phyloP scores from a whole-genome alignment of 2,113 vertebrate genomes.

The Uria lomvia region DNA sequence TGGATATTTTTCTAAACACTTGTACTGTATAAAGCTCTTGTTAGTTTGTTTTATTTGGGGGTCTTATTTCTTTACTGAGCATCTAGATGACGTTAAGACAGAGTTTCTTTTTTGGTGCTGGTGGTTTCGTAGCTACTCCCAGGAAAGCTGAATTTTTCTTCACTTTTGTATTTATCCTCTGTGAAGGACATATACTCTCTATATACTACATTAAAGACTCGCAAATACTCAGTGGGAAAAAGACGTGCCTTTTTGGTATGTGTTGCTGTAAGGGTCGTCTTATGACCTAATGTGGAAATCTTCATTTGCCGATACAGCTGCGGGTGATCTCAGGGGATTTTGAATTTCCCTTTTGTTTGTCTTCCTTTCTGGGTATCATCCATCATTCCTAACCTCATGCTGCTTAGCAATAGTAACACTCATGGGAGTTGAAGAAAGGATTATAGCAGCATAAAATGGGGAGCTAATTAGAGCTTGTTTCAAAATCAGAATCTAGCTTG shows the following conservation, averaged over 20 bases:
- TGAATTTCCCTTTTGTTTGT: conserved; percentile 66
- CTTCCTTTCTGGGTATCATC: conserved; percentile 65
- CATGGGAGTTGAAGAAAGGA: conserved; percentile 58
- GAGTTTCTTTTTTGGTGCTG: neutral
- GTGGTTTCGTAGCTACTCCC: neutral
- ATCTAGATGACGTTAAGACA: neutral
- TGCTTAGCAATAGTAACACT: conserved; percentile 60
- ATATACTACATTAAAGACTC: conserved; percentile 45
- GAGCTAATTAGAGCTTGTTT: conserved; percentile 63
- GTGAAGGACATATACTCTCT: conserved; percentile 40
- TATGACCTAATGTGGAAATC: conserved; percentile 51
- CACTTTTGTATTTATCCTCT: conserved; percentile 23
- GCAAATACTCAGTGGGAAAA: conserved; percentile 47
- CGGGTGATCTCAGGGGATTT: conserved; percentile 56
- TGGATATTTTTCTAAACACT: neutral
- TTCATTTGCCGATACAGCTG: conserved; percentile 53
- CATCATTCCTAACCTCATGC: conserved; percentile 64
- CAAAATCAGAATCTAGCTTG: conserved; percentile 47
- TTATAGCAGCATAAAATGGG: conserved; percentile 61
- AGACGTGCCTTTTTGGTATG: conserved; percentile 40
- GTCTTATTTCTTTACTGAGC: neutral
- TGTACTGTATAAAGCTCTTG: neutral
- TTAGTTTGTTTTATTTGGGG: neutral
- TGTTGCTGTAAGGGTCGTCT: conserved; percentile 47
- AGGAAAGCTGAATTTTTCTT: neutral